Evolutionary conservation across 2,113 vertebrate genomes (phyloP), one percentile per base, ranked within the genome.

Genomic region (Austrofundulus limnaeus): DNA sequence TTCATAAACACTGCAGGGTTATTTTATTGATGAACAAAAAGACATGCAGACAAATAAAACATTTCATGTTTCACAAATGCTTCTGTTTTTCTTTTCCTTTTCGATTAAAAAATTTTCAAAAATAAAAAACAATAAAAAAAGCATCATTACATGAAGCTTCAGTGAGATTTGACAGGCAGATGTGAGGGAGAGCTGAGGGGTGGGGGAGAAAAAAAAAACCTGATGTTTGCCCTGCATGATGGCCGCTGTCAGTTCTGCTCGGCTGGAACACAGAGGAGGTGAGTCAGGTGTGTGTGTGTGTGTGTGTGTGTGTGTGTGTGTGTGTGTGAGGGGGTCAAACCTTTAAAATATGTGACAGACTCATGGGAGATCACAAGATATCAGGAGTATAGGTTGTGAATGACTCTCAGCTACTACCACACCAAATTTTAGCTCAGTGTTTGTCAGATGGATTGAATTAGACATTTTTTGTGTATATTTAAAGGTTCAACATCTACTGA

Each of bases 1-100:
- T 91, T 91, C 85, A 90, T 91, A 28, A 91, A 92, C 90, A 92
- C 88, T 85, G 90, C 88, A 91, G 88, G 82, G 49, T 80, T 88
- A 86, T 87, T 89, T 89, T 89, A 88, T 88, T 88, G 85, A 91
- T 91, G 86, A 93, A 91, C 87, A 85, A 90, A 86, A 91, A 89
- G 75, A 92, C 92, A 92, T 92, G 92, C 89, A 92, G n/a, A 92
- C 87, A 91, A 91, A 92, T 86, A 88, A 92, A 92, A 92, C 91
- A 91, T 92, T 82, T 92, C 28, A 89, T 91, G 89, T 93, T 92
- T 92, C 91, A 91, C 90, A 91, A 91, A 92, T 87, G 82, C 83
- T 88, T 88, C 78, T 61, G 77, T 79, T 78, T 76, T 77, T n/a
- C 78, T 82, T 83, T 28, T 66, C 71, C 75, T 82, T 85, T 88